phyloP scores from a whole-genome alignment of 2,888 invertebrate genomes.

The Synanthedon formicaeformis region DNA sequence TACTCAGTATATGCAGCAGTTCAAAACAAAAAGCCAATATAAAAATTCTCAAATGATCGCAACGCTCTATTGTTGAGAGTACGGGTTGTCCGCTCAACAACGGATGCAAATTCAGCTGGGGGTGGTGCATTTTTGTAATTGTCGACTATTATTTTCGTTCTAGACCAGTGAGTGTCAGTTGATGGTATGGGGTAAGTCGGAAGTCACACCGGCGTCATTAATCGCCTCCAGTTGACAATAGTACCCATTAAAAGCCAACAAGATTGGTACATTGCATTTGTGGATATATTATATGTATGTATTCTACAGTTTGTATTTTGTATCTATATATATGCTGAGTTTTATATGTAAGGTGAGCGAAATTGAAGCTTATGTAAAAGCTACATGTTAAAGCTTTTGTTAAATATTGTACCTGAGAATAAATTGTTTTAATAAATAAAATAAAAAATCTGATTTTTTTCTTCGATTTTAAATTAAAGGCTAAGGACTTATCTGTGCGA shows the following conservation, averaged over 20 bases:
- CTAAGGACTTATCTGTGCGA: no score
- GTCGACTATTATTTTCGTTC: constrained; percentile 23
- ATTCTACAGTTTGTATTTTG: no score
- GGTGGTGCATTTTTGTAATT: constrained; percentile 28
- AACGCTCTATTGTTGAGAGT: constrained; percentile 23
- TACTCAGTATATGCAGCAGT: no score
- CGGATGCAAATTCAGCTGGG: constrained; percentile 37
- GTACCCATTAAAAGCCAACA: constrained; percentile 3
- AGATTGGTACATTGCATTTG: background rate
- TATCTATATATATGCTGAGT: no score
- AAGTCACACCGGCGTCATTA: constrained; percentile 16
- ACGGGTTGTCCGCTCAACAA: constrained; percentile 25
- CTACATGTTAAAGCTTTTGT: no score
- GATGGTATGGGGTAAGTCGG: constrained; percentile 15
- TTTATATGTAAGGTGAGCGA: no score
- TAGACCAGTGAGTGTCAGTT: constrained; percentile 10
- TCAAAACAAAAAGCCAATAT: background rate
- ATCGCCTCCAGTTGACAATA: constrained; percentile 37
- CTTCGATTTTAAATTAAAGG: no score
- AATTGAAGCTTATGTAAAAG: no score
- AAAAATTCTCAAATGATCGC: background rate
- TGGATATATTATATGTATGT: no score
- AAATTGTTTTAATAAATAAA: no score
- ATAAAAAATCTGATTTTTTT: no score
- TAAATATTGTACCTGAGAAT: no score